Evolutionary conservation across 2,797 vertebrate genomes (phyloP).

Genomic region (Glossophaga mutica): DNA sequence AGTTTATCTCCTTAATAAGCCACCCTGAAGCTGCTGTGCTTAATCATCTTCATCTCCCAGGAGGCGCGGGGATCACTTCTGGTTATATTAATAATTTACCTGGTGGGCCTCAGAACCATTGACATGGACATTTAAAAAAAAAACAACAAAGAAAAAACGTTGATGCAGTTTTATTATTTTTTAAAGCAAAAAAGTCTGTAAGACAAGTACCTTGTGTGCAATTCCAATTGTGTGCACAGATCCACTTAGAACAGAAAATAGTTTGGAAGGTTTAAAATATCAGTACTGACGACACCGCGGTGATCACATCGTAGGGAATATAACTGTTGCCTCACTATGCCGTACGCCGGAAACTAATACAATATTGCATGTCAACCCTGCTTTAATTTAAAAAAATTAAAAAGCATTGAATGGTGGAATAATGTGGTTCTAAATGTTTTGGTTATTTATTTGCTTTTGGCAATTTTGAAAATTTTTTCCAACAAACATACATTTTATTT

Average conservation of each 20-base stretch:
- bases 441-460: neutral
- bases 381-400: neutral
- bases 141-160: neutral
- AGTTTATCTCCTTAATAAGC: conserved; percentile 30
- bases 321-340: neutral
- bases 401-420: neutral
- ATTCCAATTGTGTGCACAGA: neutral
- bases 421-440: neutral
- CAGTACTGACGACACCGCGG: neutral
- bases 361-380: neutral
- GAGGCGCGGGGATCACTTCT: neutral
- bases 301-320: neutral
- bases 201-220: neutral
- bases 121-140: neutral
- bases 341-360: neutral
- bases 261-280: neutral
- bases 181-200: neutral
- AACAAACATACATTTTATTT: neutral
- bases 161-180: neutral
- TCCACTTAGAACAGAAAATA: neutral
- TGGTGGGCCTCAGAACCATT: neutral
- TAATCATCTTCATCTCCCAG: neutral
- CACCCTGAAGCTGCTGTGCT: neutral
- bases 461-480: neutral
- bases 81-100: conserved; percentile 39